Base-by-base conservation (phyloP, 2,888 invertebrate species). In the Campoplex nolae region DNA sequence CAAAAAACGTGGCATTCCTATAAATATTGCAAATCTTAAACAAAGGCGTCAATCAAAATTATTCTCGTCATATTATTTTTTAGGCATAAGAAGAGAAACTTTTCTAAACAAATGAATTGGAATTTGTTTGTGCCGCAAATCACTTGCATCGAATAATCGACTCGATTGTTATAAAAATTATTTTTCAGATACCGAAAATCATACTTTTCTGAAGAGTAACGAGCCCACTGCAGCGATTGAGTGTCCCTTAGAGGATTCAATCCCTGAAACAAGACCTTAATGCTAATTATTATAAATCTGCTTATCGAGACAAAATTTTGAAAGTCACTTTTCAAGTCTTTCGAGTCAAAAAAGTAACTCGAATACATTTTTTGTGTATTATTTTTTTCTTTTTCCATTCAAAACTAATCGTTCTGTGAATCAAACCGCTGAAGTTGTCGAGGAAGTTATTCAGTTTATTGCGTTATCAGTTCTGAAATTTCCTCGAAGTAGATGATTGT, bases 351-450 rank as follows among this genome's bases (percentile, higher is more conserved):
- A 28, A 58, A 58, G 28, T 74, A 58, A 48, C 73, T 18, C 16
- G 58, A 23, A 35, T 56, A 48, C 56, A 51, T 75, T 75, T 38
- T 62, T 58, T 51, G 62, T 70, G 3, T 35, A 81, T 65, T 65
- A 28, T n/a, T 77, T 73, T 67, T 54, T 56, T 42, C 51, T 45
- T 56, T 75, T 73, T 62, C 38, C 67, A 38, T 42, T 71, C 8
- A 76, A 48, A 11, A 56, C n/a, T 35, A 11, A 62, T 70, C 2
- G 6, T 65, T 58, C 18, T 62, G 62, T 23, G 56, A 75, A 75
- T 45, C 28, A 0, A 28, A 23, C 16, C 32, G 71, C 28, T 54
- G n/a, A 35, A 51, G 23, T 23, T 38, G 45, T 45, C 56, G 68
- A 54, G 28, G 45, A 18, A 51, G 0, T 67, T 51, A 9, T 23